Base-by-base conservation (phyloP, 2,797 vertebrate genomes). In the Gobionotothen gibberifrons region DNA sequence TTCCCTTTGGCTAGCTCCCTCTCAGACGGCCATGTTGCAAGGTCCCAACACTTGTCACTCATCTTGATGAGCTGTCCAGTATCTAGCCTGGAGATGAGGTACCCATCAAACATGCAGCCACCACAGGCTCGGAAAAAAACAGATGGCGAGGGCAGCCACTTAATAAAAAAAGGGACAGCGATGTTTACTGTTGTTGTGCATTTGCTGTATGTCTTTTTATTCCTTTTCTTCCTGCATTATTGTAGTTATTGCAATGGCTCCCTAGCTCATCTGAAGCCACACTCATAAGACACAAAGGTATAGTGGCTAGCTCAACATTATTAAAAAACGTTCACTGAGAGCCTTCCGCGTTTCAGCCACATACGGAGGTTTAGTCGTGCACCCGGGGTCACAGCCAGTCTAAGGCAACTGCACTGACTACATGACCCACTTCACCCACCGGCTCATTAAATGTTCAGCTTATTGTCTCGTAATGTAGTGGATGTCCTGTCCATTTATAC, bases 31-130 rank as follows among this genome's bases (percentile, higher is more conserved):
- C 79, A 69, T 85, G 83, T 77, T 81, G 60, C 72, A 65, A 82
- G 77, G 85, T 76, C 83, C 75, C 79, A 75, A 81, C 76, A 86
- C 79, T 87, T 93, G 90, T 90, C 90, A 90, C 79, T 92, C 88
- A 87, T 88, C 74, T 84, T 91, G 89, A 91, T 85, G 85, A 90
- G 84, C 82, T 90, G 89, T 90, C 85, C 73, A 72, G 68, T 83
- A 82, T 87, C 84, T 83, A 80, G 87, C 86, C 83, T 66, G 74
- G 73, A 87, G 86, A 87, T 79, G 77, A 87, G 73, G 78, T 78
- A 85, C 71, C 83, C 81, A 86, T 90, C 82, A 88, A 87, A 81
- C 69, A 71, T 52, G 55, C 61, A 76, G 79, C 70, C 74, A 66
- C 85, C 70, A 65, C 71, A 85, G 85, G 81, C 76, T 58, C 54